Conservation (phyloP, 2,888 invertebrate genomes). For the Amiota minor region DNA sequence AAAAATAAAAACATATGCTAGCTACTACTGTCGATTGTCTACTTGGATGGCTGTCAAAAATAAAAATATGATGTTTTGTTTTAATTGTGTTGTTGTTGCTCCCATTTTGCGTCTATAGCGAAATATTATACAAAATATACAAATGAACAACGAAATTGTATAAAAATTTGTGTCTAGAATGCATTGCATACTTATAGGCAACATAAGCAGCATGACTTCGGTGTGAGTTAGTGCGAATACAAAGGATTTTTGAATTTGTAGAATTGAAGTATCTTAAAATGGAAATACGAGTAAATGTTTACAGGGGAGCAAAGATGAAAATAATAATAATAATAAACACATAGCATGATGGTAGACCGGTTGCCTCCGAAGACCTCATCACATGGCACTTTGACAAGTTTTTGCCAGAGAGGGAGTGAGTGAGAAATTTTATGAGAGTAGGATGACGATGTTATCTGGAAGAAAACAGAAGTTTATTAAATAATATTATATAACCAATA, state of each 20-base stretch:
- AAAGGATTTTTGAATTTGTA: neutral
- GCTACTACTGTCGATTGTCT: neutral
- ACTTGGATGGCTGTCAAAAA: conserved; percentile 39
- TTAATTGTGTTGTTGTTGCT: conserved; percentile 44
- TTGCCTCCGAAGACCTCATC: too few relatives aligned
- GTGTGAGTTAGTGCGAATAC: too few relatives aligned
- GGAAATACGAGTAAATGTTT: conserved; percentile 53
- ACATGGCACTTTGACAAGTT: too few relatives aligned
- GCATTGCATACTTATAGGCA: conserved; percentile 55
- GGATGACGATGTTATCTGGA: too few relatives aligned
- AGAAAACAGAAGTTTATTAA: too few relatives aligned
- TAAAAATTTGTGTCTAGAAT: conserved; percentile 58
- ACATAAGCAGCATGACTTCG: conserved; percentile 29
- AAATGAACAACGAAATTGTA: conserved; percentile 69
- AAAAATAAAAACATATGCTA: neutral
- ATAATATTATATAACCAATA: too few relatives aligned
- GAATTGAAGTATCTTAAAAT: conserved; percentile 47
- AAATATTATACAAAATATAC: conserved; percentile 34
- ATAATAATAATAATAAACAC: conserved; percentile 14
- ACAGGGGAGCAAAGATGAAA: conserved; percentile 44
- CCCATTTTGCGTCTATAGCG: conserved; percentile 43
- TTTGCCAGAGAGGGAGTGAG: too few relatives aligned
- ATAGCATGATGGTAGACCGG: neutral
- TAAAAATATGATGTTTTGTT: conserved; percentile 59
- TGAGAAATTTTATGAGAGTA: too few relatives aligned